Evolutionary conservation across 37 sponge, comb jelly and placozoan species (phyloP).

Genomic region (Haliclona indistincta): DNA sequence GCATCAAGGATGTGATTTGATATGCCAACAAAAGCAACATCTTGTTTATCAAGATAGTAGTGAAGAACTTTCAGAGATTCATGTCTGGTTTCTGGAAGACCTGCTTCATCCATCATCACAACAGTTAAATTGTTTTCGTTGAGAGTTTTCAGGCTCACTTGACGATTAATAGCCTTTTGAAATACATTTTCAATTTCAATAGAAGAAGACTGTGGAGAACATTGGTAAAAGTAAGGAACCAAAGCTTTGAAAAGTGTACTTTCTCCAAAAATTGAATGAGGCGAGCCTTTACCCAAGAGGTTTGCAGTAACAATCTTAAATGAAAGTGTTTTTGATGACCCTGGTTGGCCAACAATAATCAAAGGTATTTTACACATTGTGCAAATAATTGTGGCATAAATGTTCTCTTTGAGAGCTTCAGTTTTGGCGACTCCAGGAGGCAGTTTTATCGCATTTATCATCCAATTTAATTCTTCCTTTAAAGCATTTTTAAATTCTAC

Average conservation of each 20-base stretch:
- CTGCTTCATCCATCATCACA: constrained; percentile 81
- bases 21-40: constrained; percentile 72
- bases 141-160: constrained; percentile 14
- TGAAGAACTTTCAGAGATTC: constrained; percentile 78
- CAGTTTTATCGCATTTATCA: constrained; percentile 18
- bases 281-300: constrained; percentile 26
- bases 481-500: constrained; percentile 11
- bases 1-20: too few species aligned
- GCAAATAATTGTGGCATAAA: constrained; percentile 66
- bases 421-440: constrained; percentile 73
- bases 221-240: constrained; percentile 78
- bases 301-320: constrained; percentile 51
- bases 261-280: constrained; percentile 7
- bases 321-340: constrained; percentile 77
- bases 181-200: constrained; percentile 71
- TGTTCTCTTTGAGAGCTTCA: constrained; percentile 73
- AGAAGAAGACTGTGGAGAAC: constrained; percentile 69
- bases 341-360: constrained; percentile 80
- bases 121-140: constrained; percentile 30
- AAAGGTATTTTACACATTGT: constrained; percentile 49
- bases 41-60: constrained; percentile 67
- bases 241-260: constrained; percentile 38
- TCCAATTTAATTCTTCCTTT: constrained; percentile 19
- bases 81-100: constrained; percentile 75
- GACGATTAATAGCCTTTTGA: constrained; percentile 58